These are phyloP conservation scores for Mimumesa dahlbomi DNA, from an alignment of 2,888 invertebrate species.

Conservation along the genomic window DNA sequence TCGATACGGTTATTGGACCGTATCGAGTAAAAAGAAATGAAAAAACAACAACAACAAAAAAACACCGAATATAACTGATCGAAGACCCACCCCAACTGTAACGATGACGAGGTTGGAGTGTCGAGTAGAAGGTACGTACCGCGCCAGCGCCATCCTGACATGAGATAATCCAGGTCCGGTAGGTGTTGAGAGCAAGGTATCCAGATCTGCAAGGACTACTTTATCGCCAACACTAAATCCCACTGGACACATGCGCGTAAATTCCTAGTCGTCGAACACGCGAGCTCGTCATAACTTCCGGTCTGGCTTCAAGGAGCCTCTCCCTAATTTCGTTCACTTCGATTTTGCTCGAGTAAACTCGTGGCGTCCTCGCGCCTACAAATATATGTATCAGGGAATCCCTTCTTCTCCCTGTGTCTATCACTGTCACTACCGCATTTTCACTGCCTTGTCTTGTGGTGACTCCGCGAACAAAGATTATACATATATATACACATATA, in stretches of 20 bases:
- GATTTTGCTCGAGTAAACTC: slow-evolving; percentile 41
- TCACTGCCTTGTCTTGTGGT: slow-evolving; percentile 30
- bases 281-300: slow-evolving; percentile 74
- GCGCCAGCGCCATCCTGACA: slow-evolving; percentile 86
- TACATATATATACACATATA: too few species aligned
- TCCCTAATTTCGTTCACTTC: slow-evolving; percentile 39
- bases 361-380: slow-evolving; percentile 55
- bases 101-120: slow-evolving; percentile 24
- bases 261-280: slow-evolving; percentile 60
- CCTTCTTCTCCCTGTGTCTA: slow-evolving; percentile 32
- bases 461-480: slow-evolving; percentile 19
- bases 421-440: slow-evolving; percentile 57
- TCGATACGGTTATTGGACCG: slow-evolving; percentile 31
- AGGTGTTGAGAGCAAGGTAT: slow-evolving; percentile 80
- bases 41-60: not conserved
- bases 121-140: slow-evolving; percentile 80
- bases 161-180: slow-evolving; percentile 83
- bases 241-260: slow-evolving; percentile 80
- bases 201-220: slow-evolving; percentile 80
- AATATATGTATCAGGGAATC: slow-evolving; percentile 29
- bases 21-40: slow-evolving; percentile 8
- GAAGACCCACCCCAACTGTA: slow-evolving; percentile 54
- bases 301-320: slow-evolving; percentile 39
- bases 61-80: slow-evolving; percentile 17
- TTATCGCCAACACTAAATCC: slow-evolving; percentile 74